Evolutionary conservation across 2,797 vertebrate genomes (phyloP), one percentile per base, ranked within the genome.

Genomic region (Pangasius larnaudii): DNA sequence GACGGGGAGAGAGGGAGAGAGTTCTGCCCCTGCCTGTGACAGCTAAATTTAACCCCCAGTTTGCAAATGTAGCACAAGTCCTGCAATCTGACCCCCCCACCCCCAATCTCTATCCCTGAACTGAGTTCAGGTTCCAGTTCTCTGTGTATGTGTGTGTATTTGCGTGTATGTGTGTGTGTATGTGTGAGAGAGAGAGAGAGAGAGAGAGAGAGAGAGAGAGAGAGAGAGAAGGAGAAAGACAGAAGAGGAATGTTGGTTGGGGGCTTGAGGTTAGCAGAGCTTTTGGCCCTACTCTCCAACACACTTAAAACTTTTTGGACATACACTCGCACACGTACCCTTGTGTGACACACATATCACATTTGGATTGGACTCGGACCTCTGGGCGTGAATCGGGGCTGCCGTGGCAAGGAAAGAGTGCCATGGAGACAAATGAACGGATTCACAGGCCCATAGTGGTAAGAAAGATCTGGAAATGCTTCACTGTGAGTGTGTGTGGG

Each of bases 11-110:
- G 87, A 85, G 77, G 78, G 77, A 63, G 71, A 65, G 87, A 59
- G 89, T 89, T 86, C 63, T 90, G 89, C 85, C 90, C 74, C 91
- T 90, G 88, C 93, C 86, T 87, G 93, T 94, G 91, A 90, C 90
- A 91, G 94, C 96, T 96, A 97, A 96, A 96, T 96, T 96, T 96
- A 96, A 95, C 95, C 95, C 94, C 93, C 94, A 95, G 91, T 96
- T 96, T 97, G 96, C 96, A 95, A 96, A 96, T 96, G 96, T 96
- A 96, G 96, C 96, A 96, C 96, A 96, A 97, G 95, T 96, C 94
- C 94, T 96, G 96, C 95, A 97, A 97, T 96, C 94, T 83, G 96
- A 96, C 94, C 93, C 87, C 91, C 91, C 22, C 89, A 49, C 30
- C 87, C 89, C 87, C 27, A 18, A 72, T 74, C 81, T 84, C 56